phyloP scores from a whole-genome alignment of 2,113 vertebrate species.

The Octodon degus region DNA sequence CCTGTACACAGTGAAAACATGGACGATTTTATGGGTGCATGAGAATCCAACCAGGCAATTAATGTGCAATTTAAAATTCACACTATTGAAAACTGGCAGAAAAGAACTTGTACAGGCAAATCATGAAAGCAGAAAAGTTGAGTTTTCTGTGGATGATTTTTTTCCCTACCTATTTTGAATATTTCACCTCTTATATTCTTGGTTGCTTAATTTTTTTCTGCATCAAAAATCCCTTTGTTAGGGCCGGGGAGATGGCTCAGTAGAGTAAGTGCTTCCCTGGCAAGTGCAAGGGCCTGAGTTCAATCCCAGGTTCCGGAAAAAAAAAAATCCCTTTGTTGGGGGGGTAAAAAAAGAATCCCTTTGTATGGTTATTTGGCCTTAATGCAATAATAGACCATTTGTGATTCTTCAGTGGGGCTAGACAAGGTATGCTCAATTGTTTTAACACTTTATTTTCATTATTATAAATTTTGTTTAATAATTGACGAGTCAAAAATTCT shows the following conservation, averaged over 20 bases:
- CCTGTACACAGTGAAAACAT: slow-evolving; percentile 66
- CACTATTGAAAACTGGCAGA: slow-evolving; percentile 50
- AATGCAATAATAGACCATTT: not conserved
- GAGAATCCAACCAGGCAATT: slow-evolving; percentile 63
- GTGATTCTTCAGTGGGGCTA: not conserved
- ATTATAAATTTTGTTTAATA: not conserved
- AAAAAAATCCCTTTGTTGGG: not conserved
- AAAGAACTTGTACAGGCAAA: slow-evolving; percentile 40
- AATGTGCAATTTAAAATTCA: slow-evolving; percentile 62
- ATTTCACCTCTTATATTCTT: slow-evolving; percentile 20
- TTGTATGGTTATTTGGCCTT: not conserved
- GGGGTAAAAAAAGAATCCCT: not conserved
- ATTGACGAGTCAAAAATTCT: not conserved
- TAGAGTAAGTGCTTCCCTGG: too few species aligned
- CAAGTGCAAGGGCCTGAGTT: too few species aligned
- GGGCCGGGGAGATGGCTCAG: too few species aligned
- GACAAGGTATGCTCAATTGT: not conserved
- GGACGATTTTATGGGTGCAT: slow-evolving; percentile 59
- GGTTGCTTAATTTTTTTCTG: slow-evolving; percentile 20
- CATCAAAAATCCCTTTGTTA: not conserved
- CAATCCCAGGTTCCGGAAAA: too few species aligned
- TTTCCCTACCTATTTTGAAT: not conserved
- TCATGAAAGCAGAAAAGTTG: slow-evolving; percentile 42
- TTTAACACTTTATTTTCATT: slow-evolving; percentile 34
- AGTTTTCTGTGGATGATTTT: slow-evolving; percentile 24